These are phyloP conservation scores for Cryptomyrus ogoouensis DNA, from an alignment of 2,113 vertebrate genomes.

Conservation along the genomic window DNA sequence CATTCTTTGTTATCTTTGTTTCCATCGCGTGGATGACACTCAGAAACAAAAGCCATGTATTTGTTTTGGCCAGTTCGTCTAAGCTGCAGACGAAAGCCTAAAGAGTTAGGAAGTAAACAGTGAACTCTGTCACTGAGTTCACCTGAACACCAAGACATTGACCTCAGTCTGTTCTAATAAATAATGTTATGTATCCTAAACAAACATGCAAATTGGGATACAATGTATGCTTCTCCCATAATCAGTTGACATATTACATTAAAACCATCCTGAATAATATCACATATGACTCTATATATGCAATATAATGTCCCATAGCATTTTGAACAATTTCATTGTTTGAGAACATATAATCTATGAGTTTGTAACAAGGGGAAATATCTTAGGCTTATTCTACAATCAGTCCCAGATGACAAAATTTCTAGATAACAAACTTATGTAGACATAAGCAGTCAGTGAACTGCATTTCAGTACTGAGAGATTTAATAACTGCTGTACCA, in stretches of 20 bases:
- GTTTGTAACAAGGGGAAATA: neutral
- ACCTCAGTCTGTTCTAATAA: neutral
- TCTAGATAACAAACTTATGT: neutral
- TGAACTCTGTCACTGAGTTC: conserved; percentile 1
- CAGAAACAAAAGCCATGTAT: neutral
- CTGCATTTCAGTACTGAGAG: neutral
- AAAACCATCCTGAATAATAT: neutral
- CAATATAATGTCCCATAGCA: neutral
- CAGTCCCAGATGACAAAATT: neutral
- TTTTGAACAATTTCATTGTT: neutral
- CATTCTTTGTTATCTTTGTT: conserved; percentile 38
- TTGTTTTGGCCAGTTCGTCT: neutral
- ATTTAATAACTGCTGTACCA: neutral
- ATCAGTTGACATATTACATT: neutral
- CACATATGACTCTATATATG: neutral
- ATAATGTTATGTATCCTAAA: neutral
- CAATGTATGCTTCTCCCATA: neutral
- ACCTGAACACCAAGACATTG: neutral
- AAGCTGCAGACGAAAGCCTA: neutral
- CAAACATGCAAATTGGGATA: neutral
- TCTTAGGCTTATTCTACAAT: neutral
- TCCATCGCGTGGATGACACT: neutral
- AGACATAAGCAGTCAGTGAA: neutral
- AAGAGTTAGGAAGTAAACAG: neutral
- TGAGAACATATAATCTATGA: neutral